Conservation (phyloP, 2,113 vertebrate genomes). For the Ictidomys tridecemlineatus region DNA sequence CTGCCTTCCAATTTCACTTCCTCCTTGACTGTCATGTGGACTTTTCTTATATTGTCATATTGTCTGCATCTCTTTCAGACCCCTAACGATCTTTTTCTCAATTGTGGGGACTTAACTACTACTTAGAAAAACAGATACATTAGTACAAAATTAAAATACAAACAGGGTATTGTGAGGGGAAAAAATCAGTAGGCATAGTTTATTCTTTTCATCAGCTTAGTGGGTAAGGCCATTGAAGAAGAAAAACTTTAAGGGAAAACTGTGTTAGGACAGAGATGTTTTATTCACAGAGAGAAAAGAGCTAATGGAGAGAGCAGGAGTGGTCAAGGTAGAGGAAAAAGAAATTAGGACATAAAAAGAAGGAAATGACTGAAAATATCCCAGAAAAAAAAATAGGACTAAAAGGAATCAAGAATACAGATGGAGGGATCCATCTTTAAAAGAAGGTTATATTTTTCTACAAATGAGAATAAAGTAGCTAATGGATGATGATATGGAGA, state of each 20-base stretch:
- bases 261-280: neutral
- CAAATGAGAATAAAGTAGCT: neutral
- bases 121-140: neutral
- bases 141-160: neutral
- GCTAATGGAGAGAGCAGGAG: neutral
- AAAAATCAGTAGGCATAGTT: neutral
- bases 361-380: neutral
- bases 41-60: neutral
- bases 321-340: neutral
- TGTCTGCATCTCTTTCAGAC: no score
- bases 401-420: neutral
- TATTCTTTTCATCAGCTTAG: neutral
- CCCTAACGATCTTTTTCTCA: neutral
- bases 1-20: slow-evolving; percentile 1
- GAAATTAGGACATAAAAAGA: neutral
- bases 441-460: neutral
- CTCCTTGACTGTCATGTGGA: neutral
- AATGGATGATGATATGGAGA: neutral
- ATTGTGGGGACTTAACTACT: neutral
- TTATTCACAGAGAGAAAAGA: neutral
- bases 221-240: neutral
- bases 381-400: neutral
- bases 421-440: neutral
- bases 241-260: neutral
- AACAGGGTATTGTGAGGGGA: neutral